Conservation (phyloP, 2,888 invertebrate genomes). For the Acrobeloides nanus region DNA sequence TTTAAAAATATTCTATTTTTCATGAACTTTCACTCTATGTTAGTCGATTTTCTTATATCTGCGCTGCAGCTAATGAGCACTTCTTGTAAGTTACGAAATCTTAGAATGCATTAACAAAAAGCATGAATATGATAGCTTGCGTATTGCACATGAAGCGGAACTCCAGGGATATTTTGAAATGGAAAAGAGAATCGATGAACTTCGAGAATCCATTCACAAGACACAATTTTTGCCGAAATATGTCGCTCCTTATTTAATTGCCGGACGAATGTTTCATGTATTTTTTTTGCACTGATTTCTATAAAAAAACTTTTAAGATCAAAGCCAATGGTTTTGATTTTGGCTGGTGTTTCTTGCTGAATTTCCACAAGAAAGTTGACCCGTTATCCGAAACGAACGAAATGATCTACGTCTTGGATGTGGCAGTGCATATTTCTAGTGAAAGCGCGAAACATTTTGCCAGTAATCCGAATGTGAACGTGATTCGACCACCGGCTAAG, state of each 20-base stretch:
- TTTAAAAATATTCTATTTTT: no score
- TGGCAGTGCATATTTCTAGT: conserved; percentile 64
- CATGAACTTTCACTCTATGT: no score
- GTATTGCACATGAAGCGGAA: conserved; percentile 67
- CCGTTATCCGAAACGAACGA: conserved; percentile 48
- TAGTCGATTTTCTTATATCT: no score
- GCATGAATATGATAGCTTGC: conserved; percentile 62
- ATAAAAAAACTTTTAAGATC: conserved; percentile 28
- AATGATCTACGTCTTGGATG: conserved; percentile 70
- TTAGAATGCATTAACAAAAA: conserved; percentile 13
- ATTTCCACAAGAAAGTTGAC: conserved; percentile 68
- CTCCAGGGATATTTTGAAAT: conserved; percentile 68
- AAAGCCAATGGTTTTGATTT: conserved; percentile 64
- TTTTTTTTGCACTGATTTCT: conserved; percentile 14
- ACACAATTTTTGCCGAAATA: conserved; percentile 79
- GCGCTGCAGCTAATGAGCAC: conserved; percentile 1
- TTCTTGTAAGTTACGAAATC: conserved; percentile 11
- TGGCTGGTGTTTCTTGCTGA: conserved; percentile 92
- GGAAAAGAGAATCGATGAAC: conserved; percentile 26
- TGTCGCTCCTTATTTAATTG: conserved; percentile 83
- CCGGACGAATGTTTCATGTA: conserved; percentile 84
- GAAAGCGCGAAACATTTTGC: conserved; percentile 24
- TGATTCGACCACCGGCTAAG: conserved; percentile 19
- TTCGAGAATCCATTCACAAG: conserved; percentile 64
- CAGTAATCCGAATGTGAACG: conserved; percentile 17